Conservation (phyloP, 2,888 invertebrate genomes). For the Cryptophagus acutangulus region DNA sequence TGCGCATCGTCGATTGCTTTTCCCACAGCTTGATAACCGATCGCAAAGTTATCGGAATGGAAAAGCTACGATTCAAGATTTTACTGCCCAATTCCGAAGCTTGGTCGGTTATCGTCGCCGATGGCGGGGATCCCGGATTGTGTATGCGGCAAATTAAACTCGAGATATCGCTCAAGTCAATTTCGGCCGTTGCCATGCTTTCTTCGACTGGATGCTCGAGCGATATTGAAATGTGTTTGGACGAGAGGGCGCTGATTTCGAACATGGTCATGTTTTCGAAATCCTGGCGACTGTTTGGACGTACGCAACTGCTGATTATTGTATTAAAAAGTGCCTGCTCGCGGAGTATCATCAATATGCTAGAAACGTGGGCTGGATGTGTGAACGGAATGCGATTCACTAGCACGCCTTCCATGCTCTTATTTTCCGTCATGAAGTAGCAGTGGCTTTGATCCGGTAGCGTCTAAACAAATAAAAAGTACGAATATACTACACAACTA, state of each 20-base stretch:
- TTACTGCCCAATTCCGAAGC: constrained; percentile 56
- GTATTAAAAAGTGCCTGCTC: constrained; percentile 92
- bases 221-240: constrained; percentile 83
- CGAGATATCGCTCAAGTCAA: constrained; percentile 77
- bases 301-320: constrained; percentile 81
- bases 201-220: constrained; percentile 91
- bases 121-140: constrained; percentile 51
- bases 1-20: constrained; percentile 56
- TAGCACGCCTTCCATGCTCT: constrained; percentile 68
- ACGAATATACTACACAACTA: no score
- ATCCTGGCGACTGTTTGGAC: constrained; percentile 74
- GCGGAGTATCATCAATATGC: constrained; percentile 75
- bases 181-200: constrained; percentile 87
- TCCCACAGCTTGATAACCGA: constrained; percentile 84
- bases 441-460: constrained; percentile 91
- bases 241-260: constrained; percentile 85
- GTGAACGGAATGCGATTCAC: constrained; percentile 85
- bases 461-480: no score
- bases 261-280: constrained; percentile 78
- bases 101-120: constrained; percentile 43
- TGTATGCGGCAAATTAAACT: constrained; percentile 75
- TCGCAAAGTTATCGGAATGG: constrained; percentile 81
- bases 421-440: constrained; percentile 85
- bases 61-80: constrained; percentile 77
- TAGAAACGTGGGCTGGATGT: constrained; percentile 87